These are phyloP conservation scores for Lepus townsendii DNA, from an alignment of 2,797 vertebrate species.

Conservation along the genomic window DNA sequence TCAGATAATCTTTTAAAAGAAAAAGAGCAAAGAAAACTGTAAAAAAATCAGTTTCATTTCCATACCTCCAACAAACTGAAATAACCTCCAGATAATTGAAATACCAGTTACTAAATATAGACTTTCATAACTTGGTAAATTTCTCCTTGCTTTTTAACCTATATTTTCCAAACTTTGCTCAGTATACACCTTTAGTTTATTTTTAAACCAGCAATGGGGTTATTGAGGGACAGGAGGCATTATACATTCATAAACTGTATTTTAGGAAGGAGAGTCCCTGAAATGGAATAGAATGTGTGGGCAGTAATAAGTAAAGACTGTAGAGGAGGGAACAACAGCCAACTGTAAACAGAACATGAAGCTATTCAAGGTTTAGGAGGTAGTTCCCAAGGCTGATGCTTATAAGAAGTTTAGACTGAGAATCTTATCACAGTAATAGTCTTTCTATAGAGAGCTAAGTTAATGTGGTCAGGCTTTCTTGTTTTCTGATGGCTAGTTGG, in stretches of 20 bases:
- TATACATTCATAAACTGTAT: neutral
- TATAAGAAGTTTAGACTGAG: neutral
- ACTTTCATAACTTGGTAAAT: constrained; percentile 21
- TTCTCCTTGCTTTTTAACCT: constrained; percentile 13
- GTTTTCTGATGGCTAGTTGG: neutral
- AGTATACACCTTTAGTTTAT: neutral
- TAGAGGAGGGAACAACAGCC: neutral
- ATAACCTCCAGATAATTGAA: constrained; percentile 18
- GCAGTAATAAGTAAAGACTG: neutral
- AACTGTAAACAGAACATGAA: neutral
- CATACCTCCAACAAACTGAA: neutral
- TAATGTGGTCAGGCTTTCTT: neutral
- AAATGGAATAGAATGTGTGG: neutral
- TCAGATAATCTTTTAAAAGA: too few species aligned
- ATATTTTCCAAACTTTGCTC: constrained; percentile 20
- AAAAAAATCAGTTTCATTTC: neutral
- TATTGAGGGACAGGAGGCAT: neutral
- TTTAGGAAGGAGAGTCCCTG: neutral
- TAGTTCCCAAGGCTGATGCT: neutral
- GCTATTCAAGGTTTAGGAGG: neutral
- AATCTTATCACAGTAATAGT: neutral
- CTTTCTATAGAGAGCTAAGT: neutral
- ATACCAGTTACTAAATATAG: neutral
- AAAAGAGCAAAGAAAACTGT: neutral
- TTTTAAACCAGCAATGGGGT: neutral